Evolutionary conservation across 2,888 invertebrate species (phyloP), one percentile per base, ranked within the genome.

Genomic region (Marronus borbonicus): DNA sequence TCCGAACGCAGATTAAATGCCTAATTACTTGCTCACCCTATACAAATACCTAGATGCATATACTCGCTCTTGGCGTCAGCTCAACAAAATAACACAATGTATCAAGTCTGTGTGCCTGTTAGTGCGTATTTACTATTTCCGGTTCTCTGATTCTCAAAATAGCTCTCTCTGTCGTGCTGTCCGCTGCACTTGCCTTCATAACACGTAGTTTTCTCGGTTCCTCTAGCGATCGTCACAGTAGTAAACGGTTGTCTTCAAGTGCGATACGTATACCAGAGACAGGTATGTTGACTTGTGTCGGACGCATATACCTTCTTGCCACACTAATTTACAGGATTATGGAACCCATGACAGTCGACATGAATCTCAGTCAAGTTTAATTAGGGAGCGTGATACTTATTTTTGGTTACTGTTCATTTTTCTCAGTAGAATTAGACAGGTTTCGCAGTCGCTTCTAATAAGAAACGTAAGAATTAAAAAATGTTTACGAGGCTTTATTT

Each of bases 111-210:
- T 44, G 60, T 39, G 60, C 44, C 72, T 60, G 72, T 55, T 74
- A 60, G 60, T 60, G 44, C 75, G 80, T 82, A 80, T 80, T 80
- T 80, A 82, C 81, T 80, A 82, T 83, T 83, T 83, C 82, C 83
- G 81, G 83, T 83, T 83, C 81, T 82, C 81, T 81, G 80, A 76
- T 80, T 82, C 83, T 83, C 81, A 81, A 83, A 83, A 83, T 83
- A 83, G 81, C 80, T 81, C 44, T 81, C 44, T 5, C 68, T 24
- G 58, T 58, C 60, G n/a, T 70, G n/a, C 80, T 78, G 80, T 79
- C 80, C 75, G 78, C 68, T 76, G 74, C 80, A 80, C 60, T 76
- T 76, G 50, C 31, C 62, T 72, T 36, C 68, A 77, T 78, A 77
- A 76, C 69, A 76, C 55, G n/a, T 5, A 58, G 55, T 60, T 74